phyloP scores from a whole-genome alignment of 2,113 vertebrate species.

The Cyanistes caeruleus region DNA sequence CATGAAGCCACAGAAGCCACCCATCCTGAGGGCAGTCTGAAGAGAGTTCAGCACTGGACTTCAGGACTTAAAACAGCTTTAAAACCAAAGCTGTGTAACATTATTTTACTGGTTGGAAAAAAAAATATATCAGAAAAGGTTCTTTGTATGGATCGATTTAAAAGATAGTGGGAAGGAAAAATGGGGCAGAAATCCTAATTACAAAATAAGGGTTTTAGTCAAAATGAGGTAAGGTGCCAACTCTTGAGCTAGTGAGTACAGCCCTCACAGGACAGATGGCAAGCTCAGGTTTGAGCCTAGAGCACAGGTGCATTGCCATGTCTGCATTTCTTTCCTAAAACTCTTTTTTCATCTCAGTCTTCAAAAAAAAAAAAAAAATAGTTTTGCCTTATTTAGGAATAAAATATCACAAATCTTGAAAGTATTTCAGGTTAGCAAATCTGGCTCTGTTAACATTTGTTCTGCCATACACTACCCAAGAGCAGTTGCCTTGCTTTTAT shows the following conservation, averaged over 20 bases:
- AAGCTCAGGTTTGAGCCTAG: not conserved
- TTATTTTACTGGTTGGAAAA: not conserved
- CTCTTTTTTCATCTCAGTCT: not conserved
- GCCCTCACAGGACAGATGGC: not conserved
- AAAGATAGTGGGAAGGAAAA: not conserved
- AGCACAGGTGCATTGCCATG: not conserved
- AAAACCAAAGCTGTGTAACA: not conserved
- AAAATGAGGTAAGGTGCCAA: not conserved
- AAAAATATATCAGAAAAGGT: not conserved
- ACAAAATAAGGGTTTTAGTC: not conserved
- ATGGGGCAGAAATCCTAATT: not conserved
- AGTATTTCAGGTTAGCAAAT: constrained; percentile 3
- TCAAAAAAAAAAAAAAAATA: not conserved
- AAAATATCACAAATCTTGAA: not conserved
- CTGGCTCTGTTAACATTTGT: not conserved
- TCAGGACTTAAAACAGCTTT: not conserved
- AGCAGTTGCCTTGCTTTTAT: not conserved
- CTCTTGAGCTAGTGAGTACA: not conserved
- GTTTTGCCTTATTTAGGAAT: constrained; percentile 23
- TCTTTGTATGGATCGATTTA: not conserved
- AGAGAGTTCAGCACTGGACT: not conserved
- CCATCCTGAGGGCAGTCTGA: not conserved
- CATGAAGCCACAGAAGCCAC: not conserved
- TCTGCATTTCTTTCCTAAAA: not conserved
- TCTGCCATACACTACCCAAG: not conserved